A percentile compares a stretch with the other conserved stretches of the same genome.
Evolutionary conservation across 2,113 vertebrate genomes (phyloP).

Genomic region (Rhagologus leucostigma): DNA sequence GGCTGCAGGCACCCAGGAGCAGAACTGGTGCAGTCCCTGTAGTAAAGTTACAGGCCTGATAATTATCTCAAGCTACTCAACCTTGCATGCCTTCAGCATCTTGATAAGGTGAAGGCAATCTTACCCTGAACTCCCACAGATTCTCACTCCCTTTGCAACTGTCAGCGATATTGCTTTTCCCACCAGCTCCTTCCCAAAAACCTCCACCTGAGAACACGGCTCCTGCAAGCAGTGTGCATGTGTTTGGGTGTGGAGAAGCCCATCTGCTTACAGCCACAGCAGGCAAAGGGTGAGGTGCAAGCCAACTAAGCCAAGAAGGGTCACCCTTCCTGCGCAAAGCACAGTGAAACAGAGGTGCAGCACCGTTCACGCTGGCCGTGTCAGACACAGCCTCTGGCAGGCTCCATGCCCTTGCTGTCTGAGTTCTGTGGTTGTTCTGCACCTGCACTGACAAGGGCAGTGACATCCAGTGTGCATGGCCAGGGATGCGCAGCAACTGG

Average conservation of each 20-base stretch:
- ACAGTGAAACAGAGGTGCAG: not conserved
- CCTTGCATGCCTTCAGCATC: not conserved
- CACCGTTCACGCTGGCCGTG: fast-evolving
- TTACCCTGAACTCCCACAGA: not conserved
- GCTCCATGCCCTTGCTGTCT: not conserved
- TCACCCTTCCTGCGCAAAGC: not conserved
- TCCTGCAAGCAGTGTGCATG: not conserved
- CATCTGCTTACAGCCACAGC: not conserved
- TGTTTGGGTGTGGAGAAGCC: not conserved
- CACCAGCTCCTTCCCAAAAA: not conserved
- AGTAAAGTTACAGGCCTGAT: not conserved
- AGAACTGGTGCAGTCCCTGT: not conserved
- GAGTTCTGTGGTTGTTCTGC: not conserved
- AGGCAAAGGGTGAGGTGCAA: not conserved
- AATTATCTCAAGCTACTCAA: not conserved
- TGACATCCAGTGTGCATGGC: fast-evolving
- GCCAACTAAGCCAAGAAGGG: not conserved
- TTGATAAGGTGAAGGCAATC: not conserved
- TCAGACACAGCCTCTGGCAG: not conserved
- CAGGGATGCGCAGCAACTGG: not conserved
- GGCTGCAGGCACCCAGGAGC: not conserved
- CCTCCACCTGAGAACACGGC: fast-evolving
- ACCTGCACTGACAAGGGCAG: not conserved
- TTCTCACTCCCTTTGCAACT: not conserved
- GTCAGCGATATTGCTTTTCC: not conserved